A percentile compares a stretch with the other conserved stretches of the same genome.
Conservation (phyloP, 2,888 invertebrate genomes). For the Protonemura montana region DNA sequence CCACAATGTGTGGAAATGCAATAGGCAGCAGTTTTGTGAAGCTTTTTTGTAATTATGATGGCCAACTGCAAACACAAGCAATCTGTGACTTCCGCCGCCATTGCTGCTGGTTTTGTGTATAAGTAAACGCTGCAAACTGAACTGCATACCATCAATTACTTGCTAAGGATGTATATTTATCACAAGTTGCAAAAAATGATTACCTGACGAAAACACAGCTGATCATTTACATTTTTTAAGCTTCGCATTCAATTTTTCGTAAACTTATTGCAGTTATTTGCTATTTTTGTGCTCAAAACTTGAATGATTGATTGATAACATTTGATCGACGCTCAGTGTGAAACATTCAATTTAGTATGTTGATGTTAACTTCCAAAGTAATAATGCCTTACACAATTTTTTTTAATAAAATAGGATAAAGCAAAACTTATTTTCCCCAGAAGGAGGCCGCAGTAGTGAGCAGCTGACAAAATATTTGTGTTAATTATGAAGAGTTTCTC, state of each 20-base stretch:
- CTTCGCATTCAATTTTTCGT: neutral
- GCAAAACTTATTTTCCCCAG: neutral
- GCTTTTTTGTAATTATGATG: constrained; percentile 29
- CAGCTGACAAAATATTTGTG: constrained; percentile 17
- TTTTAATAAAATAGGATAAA: neutral
- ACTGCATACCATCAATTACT: neutral
- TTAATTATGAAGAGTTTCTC: constrained; percentile 13
- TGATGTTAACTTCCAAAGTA: neutral
- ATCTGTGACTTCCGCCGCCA: neutral
- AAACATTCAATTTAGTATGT: neutral
- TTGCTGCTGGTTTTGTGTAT: neutral
- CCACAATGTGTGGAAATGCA: constrained; percentile 36
- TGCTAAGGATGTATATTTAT: neutral
- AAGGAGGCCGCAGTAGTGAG: neutral
- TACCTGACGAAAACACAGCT: constrained; percentile 5
- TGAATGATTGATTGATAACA: neutral
- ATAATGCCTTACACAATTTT: too few species aligned
- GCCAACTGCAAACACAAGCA: constrained; percentile 36
- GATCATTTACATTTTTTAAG: neutral
- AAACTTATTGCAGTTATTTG: too few species aligned
- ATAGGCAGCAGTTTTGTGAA: constrained; percentile 32
- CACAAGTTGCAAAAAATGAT: neutral
- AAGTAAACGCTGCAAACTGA: neutral
- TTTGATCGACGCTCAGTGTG: neutral
- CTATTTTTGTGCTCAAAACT: neutral